Base-by-base conservation (phyloP, 2,113 vertebrate genomes). In the Mus musculus region DNA sequence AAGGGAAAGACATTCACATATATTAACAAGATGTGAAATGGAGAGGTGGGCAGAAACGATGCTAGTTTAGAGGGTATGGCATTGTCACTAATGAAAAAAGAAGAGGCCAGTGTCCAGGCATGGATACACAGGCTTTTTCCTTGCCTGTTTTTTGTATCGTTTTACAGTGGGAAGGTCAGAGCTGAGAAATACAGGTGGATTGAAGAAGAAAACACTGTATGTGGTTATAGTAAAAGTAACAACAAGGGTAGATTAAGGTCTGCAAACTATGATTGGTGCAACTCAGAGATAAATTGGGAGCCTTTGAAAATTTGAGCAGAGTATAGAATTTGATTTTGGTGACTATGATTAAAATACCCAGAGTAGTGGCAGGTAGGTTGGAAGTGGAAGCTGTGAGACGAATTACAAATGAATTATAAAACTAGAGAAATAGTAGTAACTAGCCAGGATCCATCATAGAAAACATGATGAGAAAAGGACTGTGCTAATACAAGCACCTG, bases 351-450 rank as follows among this genome's bases (percentile, higher is more conserved):
- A 92, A 89, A 92, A 73, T 54, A 73, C 26, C 3, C 22, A 59
- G 4, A 85, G 22, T 63, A 30, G 14, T 72, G 36, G 39, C n/a
- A 46, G 4, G 33, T 39, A 22, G 13, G 13, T 20, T 26, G 33
- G 33, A 28, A n/a, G 12, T 65, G 33, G 69, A 73, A 86, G 9
- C 46, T 67, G 16, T 36, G 65, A 67, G 42, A 65, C 7, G 30
- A 95, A 67, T 39, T 78, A 73, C 17, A 49, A 61, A 33, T 49
- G 5, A 89, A 69, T 14, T 87, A 9, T 30, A 87, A 89, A 97
- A 80, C 24, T 24, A 26, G 26, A 33, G 52, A 56, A 89, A 86
- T 71, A 14, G 78, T 61, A 46, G 17, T 42, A 78, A 7, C 16
- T 73, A 42, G 36, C 10, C 59, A 76, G 87, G 30, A 17, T 36